These are phyloP conservation scores for Hippocampus abdominalis DNA, from an alignment of 2,113 vertebrate species.

Conservation along the genomic window DNA sequence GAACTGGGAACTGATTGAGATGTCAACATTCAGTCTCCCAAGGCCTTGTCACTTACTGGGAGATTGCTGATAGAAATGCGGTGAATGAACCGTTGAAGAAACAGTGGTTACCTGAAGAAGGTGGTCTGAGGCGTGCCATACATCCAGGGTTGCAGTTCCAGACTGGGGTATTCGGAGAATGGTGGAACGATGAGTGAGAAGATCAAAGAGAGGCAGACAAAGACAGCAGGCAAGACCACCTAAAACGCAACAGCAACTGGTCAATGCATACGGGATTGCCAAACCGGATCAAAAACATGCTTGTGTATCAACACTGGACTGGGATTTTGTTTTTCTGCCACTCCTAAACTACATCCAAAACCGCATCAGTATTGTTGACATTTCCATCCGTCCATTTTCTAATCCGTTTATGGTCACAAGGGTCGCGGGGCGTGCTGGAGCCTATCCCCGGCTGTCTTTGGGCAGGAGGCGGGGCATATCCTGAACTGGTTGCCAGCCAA, in stretches of 20 bases:
- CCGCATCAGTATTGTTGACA: too few species aligned
- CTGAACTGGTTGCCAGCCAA: too few species aligned
- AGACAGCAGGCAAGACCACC: slow-evolving; percentile 90
- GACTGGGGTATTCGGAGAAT: slow-evolving; percentile 86
- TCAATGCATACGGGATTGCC: background rate
- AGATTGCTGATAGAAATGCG: background rate
- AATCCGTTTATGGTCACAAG: too few species aligned
- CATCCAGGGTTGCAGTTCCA: slow-evolving; percentile 97
- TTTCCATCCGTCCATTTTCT: too few species aligned
- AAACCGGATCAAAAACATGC: background rate
- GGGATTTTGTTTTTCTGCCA: background rate
- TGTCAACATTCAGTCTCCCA: background rate
- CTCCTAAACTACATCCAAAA: too few species aligned
- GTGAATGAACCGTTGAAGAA: background rate
- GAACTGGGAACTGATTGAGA: background rate
- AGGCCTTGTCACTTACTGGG: background rate
- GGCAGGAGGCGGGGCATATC: too few species aligned
- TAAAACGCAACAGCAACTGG: slow-evolving; percentile 37
- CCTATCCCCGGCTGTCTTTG: too few species aligned
- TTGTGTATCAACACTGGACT: background rate
- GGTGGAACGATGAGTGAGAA: slow-evolving; percentile 95
- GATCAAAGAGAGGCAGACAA: slow-evolving; percentile 91
- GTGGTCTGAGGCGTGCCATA: slow-evolving; percentile 86
- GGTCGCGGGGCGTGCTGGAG: too few species aligned
- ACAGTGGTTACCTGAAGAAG: slow-evolving; percentile 82